Evolutionary conservation across 2,113 vertebrate species (phyloP).

Genomic region (Perognathus longimembris): DNA sequence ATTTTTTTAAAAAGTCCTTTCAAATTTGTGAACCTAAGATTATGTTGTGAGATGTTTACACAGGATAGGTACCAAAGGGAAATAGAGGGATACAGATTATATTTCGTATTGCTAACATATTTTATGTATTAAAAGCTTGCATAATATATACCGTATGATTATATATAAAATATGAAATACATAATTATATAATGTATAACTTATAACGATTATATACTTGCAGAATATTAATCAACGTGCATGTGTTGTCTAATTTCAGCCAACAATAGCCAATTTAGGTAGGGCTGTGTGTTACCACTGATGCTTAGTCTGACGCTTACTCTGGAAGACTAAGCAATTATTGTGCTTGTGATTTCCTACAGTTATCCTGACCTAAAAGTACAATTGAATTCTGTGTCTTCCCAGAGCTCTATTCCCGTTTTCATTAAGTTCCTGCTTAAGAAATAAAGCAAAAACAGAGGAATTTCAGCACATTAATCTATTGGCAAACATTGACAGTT

Average conservation of each 20-base stretch:
- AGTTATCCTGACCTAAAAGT: not conserved
- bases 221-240: not conserved
- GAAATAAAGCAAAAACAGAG: constrained; percentile 34
- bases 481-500: constrained; percentile 31
- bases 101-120: not conserved
- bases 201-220: not conserved
- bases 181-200: too few relatives aligned
- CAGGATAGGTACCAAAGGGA: not conserved
- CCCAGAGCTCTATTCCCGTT: not conserved
- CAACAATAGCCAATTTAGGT: not conserved
- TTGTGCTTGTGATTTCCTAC: not conserved
- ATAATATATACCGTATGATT: too few relatives aligned
- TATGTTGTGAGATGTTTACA: constrained; percentile 12
- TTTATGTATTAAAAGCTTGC: not conserved
- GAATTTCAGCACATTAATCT: constrained; percentile 18
- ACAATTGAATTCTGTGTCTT: constrained; percentile 21
- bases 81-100: not conserved
- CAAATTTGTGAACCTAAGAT: not conserved
- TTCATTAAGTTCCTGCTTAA: constrained; percentile 35
- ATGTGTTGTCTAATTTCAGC: not conserved
- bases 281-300: not conserved
- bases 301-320: not conserved
- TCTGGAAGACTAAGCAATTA: not conserved
- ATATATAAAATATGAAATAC: not conserved
- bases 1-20: not conserved